Evolutionary conservation across 2,113 vertebrate genomes (phyloP).

Genomic region (Myotis yumanensis): DNA sequence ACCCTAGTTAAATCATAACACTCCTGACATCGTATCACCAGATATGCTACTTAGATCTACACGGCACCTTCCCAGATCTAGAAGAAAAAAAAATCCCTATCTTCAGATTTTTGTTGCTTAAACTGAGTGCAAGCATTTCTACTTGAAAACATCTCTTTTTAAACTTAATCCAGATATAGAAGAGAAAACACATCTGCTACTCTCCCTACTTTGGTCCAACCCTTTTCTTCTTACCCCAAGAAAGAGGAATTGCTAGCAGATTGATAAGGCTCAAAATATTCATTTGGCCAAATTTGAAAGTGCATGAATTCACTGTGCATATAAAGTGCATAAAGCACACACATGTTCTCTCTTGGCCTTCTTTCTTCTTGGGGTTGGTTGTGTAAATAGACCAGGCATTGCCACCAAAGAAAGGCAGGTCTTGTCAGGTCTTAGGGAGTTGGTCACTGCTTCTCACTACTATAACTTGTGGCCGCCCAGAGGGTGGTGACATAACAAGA

Average conservation of each 20-base stretch:
- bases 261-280: conserved; percentile 31
- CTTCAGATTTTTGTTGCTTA: neutral
- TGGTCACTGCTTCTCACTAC: neutral
- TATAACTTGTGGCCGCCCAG: neutral
- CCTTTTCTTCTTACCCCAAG: neutral
- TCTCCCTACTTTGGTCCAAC: neutral
- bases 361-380: neutral
- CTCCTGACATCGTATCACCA: neutral
- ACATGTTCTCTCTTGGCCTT: neutral
- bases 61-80: neutral
- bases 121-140: neutral
- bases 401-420: neutral
- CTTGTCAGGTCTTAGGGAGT: neutral
- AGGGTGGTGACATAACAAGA: neutral
- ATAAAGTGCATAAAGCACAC: neutral
- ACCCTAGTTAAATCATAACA: neutral
- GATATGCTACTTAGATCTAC: neutral
- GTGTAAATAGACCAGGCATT: neutral
- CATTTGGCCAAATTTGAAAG: neutral
- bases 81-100: neutral
- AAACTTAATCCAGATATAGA: conserved; percentile 47
- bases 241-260: neutral
- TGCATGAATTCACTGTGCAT: neutral
- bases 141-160: conserved; percentile 35
- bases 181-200: neutral